Base-by-base conservation (phyloP, 2,113 vertebrate genomes). In the Callipepla squamata region DNA sequence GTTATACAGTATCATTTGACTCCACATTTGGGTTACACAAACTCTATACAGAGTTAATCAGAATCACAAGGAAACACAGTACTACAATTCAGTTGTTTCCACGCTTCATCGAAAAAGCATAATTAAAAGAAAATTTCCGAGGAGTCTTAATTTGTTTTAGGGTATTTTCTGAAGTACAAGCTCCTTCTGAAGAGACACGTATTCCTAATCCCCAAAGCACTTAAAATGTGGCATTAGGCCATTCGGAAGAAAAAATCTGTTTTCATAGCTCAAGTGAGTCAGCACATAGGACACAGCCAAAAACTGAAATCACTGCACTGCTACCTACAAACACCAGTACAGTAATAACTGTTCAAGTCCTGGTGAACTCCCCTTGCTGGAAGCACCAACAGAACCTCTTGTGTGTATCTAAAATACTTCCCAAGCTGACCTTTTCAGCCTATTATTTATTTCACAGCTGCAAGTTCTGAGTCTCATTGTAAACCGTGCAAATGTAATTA, bases 401-500 rank as follows among this genome's bases (percentile, higher is more conserved):
- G 0, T 44, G 77, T 3, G 0, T 45, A 83, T 22, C n/a, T 75
- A 30, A 90, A 70, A 48, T 8, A 51, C 16, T 36, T 87, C 83
- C 65, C 7, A 68, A 30, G 17, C 8, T 61, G 44, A 80, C 23
- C 34, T 90, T 84, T 75, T 20, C 36, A 90, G 74, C 11, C 47
- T 7, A 21, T 83, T 61, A 34, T 87, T 91, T 68, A 34, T 80
- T 94, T 87, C 92, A 51, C 87, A 93, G 66, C 36, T 79, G 36
- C 10, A 4, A 53, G 36, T 92, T 81, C 62, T 40, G 11, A 89
- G 38, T 68, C 40, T 75, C 57, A 68, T 30, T 78, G 38, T 48
- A 68, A 85, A 68, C 51, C 13, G 9, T 40, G 38, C 28, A 61
- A 82, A 77, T 42, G 13, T 77, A 90, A 87, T 88, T 90, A 91